A percentile compares a stretch with the other conserved stretches of the same genome.
Evolutionary conservation across 1,140 invertebrate species (phyloP).

Genomic region (Procambarus clarkii): DNA sequence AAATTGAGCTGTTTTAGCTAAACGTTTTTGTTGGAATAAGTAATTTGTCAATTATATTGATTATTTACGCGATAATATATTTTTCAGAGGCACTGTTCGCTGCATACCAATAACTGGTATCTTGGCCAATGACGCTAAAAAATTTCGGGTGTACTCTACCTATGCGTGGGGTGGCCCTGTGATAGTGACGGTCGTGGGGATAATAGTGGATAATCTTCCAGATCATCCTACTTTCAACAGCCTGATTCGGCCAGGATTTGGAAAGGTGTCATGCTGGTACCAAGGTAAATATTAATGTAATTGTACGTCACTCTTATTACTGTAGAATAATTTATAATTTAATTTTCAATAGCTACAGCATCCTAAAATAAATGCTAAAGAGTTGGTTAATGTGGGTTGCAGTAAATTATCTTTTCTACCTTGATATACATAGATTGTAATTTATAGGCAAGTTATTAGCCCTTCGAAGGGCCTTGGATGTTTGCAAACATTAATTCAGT

Average conservation of each 20-base stretch:
- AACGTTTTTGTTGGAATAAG: no score
- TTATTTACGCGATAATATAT: neutral
- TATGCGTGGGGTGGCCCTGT: conserved; percentile 26
- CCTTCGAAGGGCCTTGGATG: no score
- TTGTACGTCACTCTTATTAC: no score
- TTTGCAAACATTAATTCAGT: no score
- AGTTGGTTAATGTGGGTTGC: no score
- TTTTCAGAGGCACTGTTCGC: conserved; percentile 9
- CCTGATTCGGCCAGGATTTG: conserved; percentile 17
- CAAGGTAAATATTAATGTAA: neutral
- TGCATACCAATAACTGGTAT: conserved; percentile 27
- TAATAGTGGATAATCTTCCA: neutral
- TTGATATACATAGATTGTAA: no score
- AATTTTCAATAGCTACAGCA: no score
- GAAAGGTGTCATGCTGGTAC: neutral
- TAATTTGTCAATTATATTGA: neutral
- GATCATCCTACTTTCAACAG: neutral
- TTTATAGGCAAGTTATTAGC: no score
- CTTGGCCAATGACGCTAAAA: conserved; percentile 27
- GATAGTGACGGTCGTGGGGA: neutral
- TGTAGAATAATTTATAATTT: no score
- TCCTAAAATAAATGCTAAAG: no score
- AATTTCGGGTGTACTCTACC: conserved; percentile 4
- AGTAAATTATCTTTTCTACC: no score
- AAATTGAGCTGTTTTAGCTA: no score